A percentile compares a stretch with the other conserved stretches of the same genome.
These are phyloP conservation scores for Eustalomyia histrio DNA, from an alignment of 2,888 invertebrate genomes.

Conservation along the genomic window DNA sequence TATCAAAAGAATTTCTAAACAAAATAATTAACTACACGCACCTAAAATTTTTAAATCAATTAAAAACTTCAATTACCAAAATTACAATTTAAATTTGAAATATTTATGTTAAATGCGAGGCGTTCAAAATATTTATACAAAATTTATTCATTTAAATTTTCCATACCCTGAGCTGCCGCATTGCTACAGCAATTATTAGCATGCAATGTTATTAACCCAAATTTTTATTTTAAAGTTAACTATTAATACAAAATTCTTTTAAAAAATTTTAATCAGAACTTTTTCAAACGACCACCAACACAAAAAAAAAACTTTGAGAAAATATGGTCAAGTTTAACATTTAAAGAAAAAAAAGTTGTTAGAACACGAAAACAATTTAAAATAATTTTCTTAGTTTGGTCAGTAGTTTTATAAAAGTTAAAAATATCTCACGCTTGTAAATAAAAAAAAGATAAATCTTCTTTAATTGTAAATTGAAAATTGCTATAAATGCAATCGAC, in stretches of 20 bases:
- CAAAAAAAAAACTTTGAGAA: background rate
- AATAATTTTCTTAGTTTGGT: conserved; percentile 49
- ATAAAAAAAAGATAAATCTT: conserved; percentile 63
- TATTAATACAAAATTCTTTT: too few relatives aligned
- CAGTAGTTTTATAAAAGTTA: conserved; percentile 21
- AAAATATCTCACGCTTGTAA: conserved; percentile 64
- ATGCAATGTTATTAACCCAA: conserved; percentile 54
- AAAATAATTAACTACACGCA: conserved; percentile 59
- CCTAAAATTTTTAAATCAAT: conserved; percentile 34
- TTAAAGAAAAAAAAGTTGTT: conserved; percentile 33
- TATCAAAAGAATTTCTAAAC: background rate
- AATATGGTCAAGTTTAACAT: conserved; percentile 10
- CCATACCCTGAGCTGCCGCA: background rate
- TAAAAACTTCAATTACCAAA: conserved; percentile 33
- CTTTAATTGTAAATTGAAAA: conserved; percentile 65
- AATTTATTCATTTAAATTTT: background rate
- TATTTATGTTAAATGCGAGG: conserved; percentile 31
- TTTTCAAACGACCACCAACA: background rate
- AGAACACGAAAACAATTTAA: conserved; percentile 64
- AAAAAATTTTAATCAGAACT: background rate
- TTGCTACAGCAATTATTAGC: conserved; percentile 51
- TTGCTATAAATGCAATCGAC: conserved; percentile 26
- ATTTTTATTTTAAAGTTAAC: conserved; percentile 17
- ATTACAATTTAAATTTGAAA: conserved; percentile 2
- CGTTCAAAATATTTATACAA: conserved; percentile 38